Percentiles rank a stretch among this genome's conserved stretches.
These are phyloP conservation scores for Ramphastos sulfuratus DNA, from an alignment of 2,113 vertebrate species.

Conservation along the genomic window DNA sequence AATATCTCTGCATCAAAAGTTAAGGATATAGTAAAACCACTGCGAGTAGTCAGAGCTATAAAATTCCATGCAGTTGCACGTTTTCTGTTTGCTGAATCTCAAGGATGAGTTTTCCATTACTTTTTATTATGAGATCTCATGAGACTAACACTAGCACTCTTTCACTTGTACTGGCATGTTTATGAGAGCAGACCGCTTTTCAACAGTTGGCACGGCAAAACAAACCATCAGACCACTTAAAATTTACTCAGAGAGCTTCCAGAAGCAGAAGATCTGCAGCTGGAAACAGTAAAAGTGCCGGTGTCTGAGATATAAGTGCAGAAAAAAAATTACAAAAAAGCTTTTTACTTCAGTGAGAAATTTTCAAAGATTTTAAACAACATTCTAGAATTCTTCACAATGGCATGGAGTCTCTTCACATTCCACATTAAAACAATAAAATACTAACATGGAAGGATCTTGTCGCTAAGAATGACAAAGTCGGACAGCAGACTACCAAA, in stretches of 20 bases:
- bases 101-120: conserved; percentile 19
- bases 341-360: background rate
- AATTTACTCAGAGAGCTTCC: background rate
- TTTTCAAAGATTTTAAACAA: background rate
- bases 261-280: background rate
- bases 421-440: background rate
- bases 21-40: conserved; percentile 4
- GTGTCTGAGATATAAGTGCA: background rate
- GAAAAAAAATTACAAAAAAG: background rate
- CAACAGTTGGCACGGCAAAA: conserved; percentile 5
- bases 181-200: background rate
- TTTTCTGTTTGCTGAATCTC: background rate
- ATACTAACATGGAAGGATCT: background rate
- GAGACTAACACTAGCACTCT: background rate
- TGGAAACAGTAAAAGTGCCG: background rate
- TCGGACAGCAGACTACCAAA: background rate
- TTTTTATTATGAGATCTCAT: background rate
- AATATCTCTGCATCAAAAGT: conserved; percentile 38
- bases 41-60: background rate
- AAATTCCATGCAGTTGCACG: background rate
- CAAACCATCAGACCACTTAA: background rate
- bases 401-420: background rate
- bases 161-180: background rate
- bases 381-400: background rate
- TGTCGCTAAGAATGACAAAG: background rate